phyloP scores from a whole-genome alignment of 2,888 invertebrate species.

The Saturnia pavonia region DNA sequence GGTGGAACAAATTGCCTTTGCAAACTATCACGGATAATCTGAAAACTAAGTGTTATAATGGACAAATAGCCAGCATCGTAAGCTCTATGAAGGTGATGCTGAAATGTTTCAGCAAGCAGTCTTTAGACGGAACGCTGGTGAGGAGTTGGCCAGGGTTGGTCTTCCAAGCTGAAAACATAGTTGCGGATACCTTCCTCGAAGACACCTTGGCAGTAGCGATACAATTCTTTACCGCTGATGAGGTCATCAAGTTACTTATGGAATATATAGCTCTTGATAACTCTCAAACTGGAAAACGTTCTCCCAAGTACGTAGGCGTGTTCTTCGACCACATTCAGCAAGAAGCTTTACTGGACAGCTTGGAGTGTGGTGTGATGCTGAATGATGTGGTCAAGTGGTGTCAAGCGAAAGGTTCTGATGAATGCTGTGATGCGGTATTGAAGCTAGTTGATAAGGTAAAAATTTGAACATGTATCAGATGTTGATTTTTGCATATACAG shows the following conservation, averaged over 20 bases:
- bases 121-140: neutral
- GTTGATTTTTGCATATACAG: neutral
- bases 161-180: neutral
- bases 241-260: neutral
- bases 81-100: conserved; percentile 5
- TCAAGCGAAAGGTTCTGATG: conserved; percentile 10
- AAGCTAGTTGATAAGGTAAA: conserved; percentile 17
- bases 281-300: no score
- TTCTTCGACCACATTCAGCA: neutral
- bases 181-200: neutral
- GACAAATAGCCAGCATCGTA: neutral
- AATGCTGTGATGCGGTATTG: conserved; percentile 12
- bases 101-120: neutral
- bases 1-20: conserved; percentile 4
- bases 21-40: neutral
- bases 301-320: neutral
- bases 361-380: conserved; percentile 7
- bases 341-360: neutral
- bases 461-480: neutral
- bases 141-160: conserved; percentile 1
- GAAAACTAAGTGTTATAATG: neutral
- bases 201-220: neutral
- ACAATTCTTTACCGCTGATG: neutral
- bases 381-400: conserved; percentile 20
- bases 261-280: neutral